phyloP scores from a whole-genome alignment of 30 jellyfish, hydroid and myxozoan genomes.

The Pelagia noctiluca region DNA sequence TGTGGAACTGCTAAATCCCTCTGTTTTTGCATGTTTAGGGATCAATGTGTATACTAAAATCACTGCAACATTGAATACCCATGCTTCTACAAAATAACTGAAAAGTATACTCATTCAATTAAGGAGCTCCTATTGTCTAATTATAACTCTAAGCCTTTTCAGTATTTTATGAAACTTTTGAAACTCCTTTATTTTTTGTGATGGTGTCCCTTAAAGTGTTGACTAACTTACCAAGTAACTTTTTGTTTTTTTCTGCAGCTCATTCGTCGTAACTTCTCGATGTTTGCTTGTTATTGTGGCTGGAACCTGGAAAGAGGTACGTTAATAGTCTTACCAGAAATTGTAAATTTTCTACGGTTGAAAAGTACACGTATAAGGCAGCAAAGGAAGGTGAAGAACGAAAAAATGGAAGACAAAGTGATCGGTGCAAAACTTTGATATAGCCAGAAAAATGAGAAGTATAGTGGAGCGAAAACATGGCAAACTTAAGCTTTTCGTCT shows the following conservation, averaged over 20 bases:
- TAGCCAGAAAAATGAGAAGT: not conserved
- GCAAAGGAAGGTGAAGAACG: not conserved
- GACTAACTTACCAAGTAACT: conserved; percentile 28
- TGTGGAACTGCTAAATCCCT: too few species aligned
- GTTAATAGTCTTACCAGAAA: too few species aligned
- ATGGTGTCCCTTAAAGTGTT: not conserved
- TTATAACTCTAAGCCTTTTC: not conserved
- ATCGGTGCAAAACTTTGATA: not conserved
- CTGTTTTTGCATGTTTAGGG: too few species aligned
- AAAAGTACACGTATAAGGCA: not conserved
- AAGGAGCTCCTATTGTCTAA: too few species aligned
- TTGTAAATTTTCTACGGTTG: too few species aligned
- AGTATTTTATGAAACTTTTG: not conserved
- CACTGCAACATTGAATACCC: not conserved
- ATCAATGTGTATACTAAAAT: too few species aligned
- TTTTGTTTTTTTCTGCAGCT: conserved; percentile 23
- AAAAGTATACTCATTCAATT: not conserved
- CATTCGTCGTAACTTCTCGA: not conserved
- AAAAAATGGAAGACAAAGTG: not conserved
- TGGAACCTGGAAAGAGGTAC: conserved; percentile 32
- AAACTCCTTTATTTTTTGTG: not conserved
- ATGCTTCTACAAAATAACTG: too few species aligned
- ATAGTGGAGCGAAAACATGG: not conserved
- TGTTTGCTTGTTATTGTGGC: conserved; percentile 15
- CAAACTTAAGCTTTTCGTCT: not conserved